Conservation (phyloP, 1,140 invertebrate species). For the Drosophila murphyi region DNA sequence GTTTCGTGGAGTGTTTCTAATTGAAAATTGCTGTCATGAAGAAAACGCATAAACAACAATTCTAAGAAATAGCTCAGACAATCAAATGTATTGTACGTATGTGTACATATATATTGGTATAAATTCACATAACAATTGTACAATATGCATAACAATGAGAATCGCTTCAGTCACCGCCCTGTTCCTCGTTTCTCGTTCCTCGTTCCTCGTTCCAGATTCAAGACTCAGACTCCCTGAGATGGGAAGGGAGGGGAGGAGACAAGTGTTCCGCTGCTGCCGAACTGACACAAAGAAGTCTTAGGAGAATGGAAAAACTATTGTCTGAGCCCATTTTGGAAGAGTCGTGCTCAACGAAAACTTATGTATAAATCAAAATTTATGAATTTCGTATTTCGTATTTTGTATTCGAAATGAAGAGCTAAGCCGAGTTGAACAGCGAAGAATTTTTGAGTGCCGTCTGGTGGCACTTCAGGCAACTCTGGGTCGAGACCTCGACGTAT, state of each 20-base stretch:
- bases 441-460: constrained; percentile 51
- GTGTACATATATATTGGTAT: constrained; percentile 2
- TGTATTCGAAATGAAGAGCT: constrained; percentile 48
- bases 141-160: constrained; percentile 80
- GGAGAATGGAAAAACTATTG: constrained; percentile 69
- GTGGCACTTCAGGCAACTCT: constrained; percentile 56
- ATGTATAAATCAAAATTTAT: constrained; percentile 74
- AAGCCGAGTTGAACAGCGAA: constrained; percentile 10
- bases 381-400: constrained; percentile 45
- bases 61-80: constrained; percentile 73
- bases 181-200: too few relatives aligned
- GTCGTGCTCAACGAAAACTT: constrained; percentile 54
- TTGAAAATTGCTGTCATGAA: constrained; percentile 79
- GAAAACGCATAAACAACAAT: constrained; percentile 69
- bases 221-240: constrained; percentile 4
- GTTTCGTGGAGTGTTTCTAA: constrained; percentile 50
- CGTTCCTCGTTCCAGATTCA: constrained; percentile 57
- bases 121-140: constrained; percentile 75
- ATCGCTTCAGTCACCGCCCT: constrained; percentile 13
- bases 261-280: constrained; percentile 67
- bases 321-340: constrained; percentile 42
- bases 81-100: constrained; percentile 59
- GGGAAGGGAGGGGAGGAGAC: constrained; percentile 15
- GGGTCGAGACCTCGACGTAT: constrained; percentile 58
- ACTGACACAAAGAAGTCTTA: constrained; percentile 48